Evolutionary conservation across 2,113 vertebrate species (phyloP).

Genomic region (Nicator chloris): DNA sequence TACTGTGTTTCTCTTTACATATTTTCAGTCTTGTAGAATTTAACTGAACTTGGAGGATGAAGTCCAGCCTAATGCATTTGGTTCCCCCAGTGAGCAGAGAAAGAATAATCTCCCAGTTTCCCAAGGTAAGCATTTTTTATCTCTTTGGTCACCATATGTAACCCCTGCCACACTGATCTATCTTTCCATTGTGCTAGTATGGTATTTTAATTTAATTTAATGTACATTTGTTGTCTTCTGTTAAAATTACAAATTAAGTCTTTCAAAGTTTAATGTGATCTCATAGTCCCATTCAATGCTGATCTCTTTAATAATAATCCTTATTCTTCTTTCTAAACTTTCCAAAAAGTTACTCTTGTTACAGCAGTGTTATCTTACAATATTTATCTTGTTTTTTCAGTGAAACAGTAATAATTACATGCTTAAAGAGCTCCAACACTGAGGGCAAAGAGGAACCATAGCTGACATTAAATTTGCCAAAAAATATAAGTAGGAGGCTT

Average conservation of each 20-base stretch:
- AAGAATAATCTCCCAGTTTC: constrained; percentile 81
- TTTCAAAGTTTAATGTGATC: background rate
- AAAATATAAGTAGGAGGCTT: background rate
- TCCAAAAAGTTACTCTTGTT: background rate
- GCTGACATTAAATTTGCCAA: background rate
- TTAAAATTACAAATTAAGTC: background rate
- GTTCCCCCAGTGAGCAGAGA: constrained; percentile 76
- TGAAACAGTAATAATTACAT: background rate
- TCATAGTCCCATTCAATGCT: background rate
- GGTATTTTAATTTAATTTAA: background rate
- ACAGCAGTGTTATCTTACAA: background rate
- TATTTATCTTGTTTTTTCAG: background rate
- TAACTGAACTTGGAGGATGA: constrained; percentile 53
- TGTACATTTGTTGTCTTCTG: background rate
- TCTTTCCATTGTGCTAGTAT: background rate
- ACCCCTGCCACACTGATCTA: background rate
- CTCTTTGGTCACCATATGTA: background rate
- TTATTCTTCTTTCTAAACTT: background rate
- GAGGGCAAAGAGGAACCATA: background rate
- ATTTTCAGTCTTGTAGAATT: background rate
- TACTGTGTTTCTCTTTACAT: background rate
- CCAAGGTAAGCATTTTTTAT: constrained; percentile 76
- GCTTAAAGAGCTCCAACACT: background rate
- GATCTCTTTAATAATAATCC: background rate
- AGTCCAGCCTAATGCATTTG: constrained; percentile 58